phyloP scores from a whole-genome alignment of 2,797 vertebrate genomes.

The Hippocampus kuda region DNA sequence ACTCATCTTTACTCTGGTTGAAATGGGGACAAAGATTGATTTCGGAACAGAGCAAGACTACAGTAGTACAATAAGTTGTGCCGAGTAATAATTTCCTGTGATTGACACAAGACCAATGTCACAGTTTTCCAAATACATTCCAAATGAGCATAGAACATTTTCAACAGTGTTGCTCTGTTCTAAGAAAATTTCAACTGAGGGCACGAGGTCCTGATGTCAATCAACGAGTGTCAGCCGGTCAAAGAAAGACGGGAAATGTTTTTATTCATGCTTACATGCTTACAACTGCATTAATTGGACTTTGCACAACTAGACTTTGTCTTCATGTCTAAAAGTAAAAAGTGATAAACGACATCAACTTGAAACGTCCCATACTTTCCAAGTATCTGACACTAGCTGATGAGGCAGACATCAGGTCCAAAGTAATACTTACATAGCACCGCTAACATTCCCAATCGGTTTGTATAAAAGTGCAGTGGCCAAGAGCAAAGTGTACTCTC shows the following conservation, averaged over 20 bases:
- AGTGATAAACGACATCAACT: background rate
- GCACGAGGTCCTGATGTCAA: background rate
- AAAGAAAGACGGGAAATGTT: background rate
- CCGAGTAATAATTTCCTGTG: background rate
- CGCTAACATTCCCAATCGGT: background rate
- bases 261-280: background rate
- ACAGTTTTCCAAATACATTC: background rate
- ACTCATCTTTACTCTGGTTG: conserved; percentile 7
- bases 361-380: background rate
- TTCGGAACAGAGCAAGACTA: conserved; percentile 1
- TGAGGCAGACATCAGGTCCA: background rate
- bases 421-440: background rate
- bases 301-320: background rate
- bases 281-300: background rate
- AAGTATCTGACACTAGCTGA: background rate
- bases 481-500: background rate
- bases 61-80: background rate
- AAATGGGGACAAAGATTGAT: conserved; percentile 5
- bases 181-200: background rate
- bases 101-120: background rate
- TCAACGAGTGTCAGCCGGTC: background rate
- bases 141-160: background rate
- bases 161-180: background rate
- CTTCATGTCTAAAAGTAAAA: background rate
- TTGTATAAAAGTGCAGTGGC: background rate